Base-by-base conservation (phyloP, 2,888 invertebrate genomes). In the Chrysolina americana region DNA sequence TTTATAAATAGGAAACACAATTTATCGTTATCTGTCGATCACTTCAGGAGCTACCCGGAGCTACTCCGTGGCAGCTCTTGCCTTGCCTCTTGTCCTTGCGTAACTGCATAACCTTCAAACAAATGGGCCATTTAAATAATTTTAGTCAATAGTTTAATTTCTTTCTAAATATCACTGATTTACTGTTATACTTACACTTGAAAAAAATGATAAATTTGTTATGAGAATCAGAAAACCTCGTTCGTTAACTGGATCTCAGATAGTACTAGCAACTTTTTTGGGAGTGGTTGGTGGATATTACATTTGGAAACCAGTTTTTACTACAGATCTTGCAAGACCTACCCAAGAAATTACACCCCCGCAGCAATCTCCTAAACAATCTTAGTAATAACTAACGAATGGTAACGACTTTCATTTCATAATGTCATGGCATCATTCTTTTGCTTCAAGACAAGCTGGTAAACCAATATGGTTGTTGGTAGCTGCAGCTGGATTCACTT, bases 231-330 rank as follows among this genome's bases (percentile, higher is more conserved):
- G 85, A 75, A 81, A 81, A 80, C 83, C 85, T 36, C 80, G 83
- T n/a, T 84, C 85, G 15, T 71, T 88, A 72, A 83, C 83, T 41
- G 83, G 82, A 36, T 47, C 79, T 41, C 86, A 88, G 81, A 72
- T 88, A 66, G 80, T 85, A 21, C 21, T 88, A 23, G 85, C 78
- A 41, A 76, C 82, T 13, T 75, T 85, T 28, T 8, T 87, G 63
- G 88, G 89, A 11, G 78, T 87, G 13, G 15, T 84, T 10, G 83
- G 86, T 53, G 88, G 88, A 63, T 75, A 85, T 62, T 89, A 89
- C 80, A 87, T 88, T 83, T 88, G 88, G 88, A 86, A 82, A 79
- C 89, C 89, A 2, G 53, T 87, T n/a, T 81, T 88, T 59, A 76
- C 81, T 47, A 74, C 48, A 11, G 66, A 70, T 15, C 10, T n/a